A percentile compares a stretch with the other conserved stretches of the same genome.
phyloP scores from a whole-genome alignment of 1,140 invertebrate species.

The Camponotus vicinus region DNA sequence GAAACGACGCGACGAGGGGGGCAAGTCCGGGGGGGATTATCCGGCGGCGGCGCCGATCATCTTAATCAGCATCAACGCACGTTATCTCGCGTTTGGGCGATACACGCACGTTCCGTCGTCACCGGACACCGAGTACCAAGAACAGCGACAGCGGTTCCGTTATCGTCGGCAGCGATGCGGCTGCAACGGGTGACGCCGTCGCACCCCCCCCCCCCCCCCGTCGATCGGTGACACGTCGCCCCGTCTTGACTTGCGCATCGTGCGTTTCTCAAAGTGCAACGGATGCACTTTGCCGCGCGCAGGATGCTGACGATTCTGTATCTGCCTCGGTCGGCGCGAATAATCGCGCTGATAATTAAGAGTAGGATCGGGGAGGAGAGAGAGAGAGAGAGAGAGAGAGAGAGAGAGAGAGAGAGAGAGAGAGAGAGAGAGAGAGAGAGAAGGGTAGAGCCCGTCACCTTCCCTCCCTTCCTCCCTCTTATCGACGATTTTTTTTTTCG shows the following conservation, averaged over 20 bases:
- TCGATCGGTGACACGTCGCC: not conserved
- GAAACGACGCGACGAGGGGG: not conserved
- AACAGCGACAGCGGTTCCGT: constrained; percentile 47
- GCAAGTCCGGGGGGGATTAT: not conserved
- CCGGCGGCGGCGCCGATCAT: constrained; percentile 50
- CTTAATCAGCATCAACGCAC: constrained; percentile 54
- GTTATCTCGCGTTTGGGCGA: constrained; percentile 57
- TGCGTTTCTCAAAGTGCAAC: constrained; percentile 52
- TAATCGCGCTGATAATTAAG: constrained; percentile 39
- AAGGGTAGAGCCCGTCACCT: too few species aligned
- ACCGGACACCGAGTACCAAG: constrained; percentile 46
- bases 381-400: too few species aligned
- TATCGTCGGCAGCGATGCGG: constrained; percentile 37
- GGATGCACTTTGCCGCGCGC: constrained; percentile 38
- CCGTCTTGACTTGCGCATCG: not conserved
- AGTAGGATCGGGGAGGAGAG: too few species aligned
- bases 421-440: too few species aligned
- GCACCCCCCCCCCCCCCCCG: not conserved
- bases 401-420: too few species aligned
- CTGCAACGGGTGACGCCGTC: not conserved
- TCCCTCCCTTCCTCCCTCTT: not conserved
- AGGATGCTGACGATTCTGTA: constrained; percentile 41
- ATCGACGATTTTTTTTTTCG: constrained; percentile 48
- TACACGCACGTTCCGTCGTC: constrained; percentile 51
- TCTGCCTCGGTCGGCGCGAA: constrained; percentile 13